These are phyloP conservation scores for Dolichallabes microphthalmus DNA, from an alignment of 2,113 vertebrate species.

Conservation along the genomic window DNA sequence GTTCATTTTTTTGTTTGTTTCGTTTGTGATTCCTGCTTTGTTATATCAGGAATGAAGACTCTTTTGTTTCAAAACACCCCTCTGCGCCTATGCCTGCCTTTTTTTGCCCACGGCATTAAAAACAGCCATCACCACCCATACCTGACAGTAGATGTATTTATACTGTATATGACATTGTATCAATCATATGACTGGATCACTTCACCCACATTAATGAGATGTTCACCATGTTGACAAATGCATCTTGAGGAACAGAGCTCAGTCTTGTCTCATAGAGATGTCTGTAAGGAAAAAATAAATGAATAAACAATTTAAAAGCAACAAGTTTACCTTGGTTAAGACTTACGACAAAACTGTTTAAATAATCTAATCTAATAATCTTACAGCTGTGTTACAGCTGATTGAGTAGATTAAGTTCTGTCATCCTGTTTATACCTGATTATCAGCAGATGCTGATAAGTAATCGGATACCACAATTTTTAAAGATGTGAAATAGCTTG, in stretches of 20 bases:
- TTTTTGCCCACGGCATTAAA: too few species aligned
- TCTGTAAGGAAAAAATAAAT: constrained; percentile 64
- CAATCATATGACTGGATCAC: not conserved
- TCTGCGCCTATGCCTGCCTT: too few species aligned
- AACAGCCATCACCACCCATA: too few species aligned
- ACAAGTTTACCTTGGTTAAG: not conserved
- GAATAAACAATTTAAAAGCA: not conserved
- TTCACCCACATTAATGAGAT: constrained; percentile 93
- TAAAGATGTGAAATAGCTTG: too few species aligned
- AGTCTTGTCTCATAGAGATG: constrained; percentile 87
- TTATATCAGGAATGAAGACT: too few species aligned
- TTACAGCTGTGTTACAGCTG: not conserved
- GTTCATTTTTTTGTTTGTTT: too few species aligned
- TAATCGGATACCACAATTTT: too few species aligned
- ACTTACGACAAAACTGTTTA: not conserved
- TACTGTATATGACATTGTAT: too few species aligned
- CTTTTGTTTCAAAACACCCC: too few species aligned
- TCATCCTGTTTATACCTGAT: too few species aligned
- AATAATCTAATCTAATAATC: not conserved
- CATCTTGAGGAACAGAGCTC: constrained; percentile 75
- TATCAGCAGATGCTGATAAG: too few species aligned
- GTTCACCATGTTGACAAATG: constrained; percentile 86
- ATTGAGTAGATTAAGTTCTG: not conserved
- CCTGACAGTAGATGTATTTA: not conserved
- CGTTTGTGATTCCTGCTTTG: too few species aligned